Evolutionary conservation across 2,113 vertebrate species (phyloP), one percentile per base, ranked within the genome.

Genomic region (Bos javanicus): DNA sequence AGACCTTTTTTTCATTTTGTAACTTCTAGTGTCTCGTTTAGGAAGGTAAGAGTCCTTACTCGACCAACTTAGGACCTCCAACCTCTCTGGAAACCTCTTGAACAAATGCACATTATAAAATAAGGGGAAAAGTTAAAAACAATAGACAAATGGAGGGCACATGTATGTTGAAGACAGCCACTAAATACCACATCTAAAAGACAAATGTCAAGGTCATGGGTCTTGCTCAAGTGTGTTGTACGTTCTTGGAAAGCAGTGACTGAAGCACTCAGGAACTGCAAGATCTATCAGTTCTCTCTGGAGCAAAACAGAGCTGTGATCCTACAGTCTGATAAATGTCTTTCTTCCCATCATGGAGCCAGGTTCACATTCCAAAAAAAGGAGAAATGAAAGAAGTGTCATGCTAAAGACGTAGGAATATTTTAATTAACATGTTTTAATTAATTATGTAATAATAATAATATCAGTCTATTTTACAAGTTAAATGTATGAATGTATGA

Each of bases 401-500:
- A 97, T 98, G 96, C 98, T 98, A 97, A 98, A 98, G 98, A 98
- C 80, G 94, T 98, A 98, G 98, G 98, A 98, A 98, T 98, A 97
- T 98, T 99, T 98, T 99, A 99, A 99, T 99, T 99, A 97, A 98
- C 98, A 98, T 98, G 60, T 98, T 98, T 99, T 99, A 99, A 99
- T 99, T 99, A 98, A 99, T 98, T 98, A 98, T 60, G 98, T 98
- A 99, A 98, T 97, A 97, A 97, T 98, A 98, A 98, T 98, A 98
- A 98, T 98, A 98, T 74, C 98, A 98, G 98, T 99, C 99, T 99
- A 99, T 99, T 99, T 99, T 99, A 99, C 99, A 99, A 99, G 98
- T 98, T 98, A 92, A 92, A 98, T 98, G 90, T 97, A 97, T 97
- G 96, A 97, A 98, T 90, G 92, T 91, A 97, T 98, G 98, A 98